Evolutionary conservation across 2,113 vertebrate species (phyloP).

Genomic region (Girardinichthys multiradiatus): DNA sequence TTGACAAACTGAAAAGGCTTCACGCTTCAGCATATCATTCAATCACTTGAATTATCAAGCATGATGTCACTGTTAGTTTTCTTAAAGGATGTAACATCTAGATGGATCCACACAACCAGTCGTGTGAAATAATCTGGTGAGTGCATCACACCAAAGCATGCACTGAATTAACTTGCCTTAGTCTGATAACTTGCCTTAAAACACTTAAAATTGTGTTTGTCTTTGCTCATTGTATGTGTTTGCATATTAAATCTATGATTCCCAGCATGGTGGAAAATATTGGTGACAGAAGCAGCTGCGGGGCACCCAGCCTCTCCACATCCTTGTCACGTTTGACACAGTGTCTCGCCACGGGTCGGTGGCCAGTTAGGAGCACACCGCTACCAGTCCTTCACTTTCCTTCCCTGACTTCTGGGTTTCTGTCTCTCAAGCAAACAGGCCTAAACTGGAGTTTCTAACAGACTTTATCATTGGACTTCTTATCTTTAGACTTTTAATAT

Average conservation of each 20-base stretch:
- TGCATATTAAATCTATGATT: constrained; percentile 26
- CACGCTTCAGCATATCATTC: constrained; percentile 39
- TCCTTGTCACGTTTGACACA: constrained; percentile 66
- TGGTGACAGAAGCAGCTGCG: constrained; percentile 31
- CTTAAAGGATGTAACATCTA: constrained; percentile 19
- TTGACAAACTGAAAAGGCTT: constrained; percentile 55
- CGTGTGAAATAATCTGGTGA: not conserved
- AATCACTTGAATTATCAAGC: constrained; percentile 47
- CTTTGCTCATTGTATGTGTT: constrained; percentile 10
- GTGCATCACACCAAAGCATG: constrained; percentile 6
- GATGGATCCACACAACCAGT: constrained; percentile 23
- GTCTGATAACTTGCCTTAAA: constrained; percentile 9
- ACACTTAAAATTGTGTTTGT: constrained; percentile 1
- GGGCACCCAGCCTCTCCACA: constrained; percentile 50
- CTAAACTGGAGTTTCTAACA: constrained; percentile 43
- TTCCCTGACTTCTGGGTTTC: constrained; percentile 36
- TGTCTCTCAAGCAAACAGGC: constrained; percentile 39
- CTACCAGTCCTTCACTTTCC: constrained; percentile 45
- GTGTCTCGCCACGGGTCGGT: constrained; percentile 52
- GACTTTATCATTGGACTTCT: constrained; percentile 34
- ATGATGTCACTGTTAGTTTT: constrained; percentile 17
- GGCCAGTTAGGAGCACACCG: constrained; percentile 50
- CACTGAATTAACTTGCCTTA: constrained; percentile 12
- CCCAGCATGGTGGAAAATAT: constrained; percentile 18
- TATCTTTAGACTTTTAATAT: not conserved